Conservation (phyloP, 2,888 invertebrate genomes). For the Agrotis exclamationis region DNA sequence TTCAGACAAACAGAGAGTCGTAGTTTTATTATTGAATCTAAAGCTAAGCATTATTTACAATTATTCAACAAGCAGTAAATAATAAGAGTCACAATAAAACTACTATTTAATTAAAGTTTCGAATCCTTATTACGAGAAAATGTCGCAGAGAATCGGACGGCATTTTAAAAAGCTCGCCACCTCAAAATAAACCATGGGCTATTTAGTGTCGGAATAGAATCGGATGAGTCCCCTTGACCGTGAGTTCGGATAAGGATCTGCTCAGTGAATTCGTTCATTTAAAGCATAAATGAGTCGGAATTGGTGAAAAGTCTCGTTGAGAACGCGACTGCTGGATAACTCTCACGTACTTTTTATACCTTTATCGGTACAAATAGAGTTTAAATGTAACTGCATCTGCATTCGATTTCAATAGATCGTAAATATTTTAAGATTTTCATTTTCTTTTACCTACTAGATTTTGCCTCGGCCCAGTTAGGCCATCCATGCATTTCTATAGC, state of each 20-base stretch:
- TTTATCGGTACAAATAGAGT: conserved; percentile 9
- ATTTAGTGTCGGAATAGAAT: conserved; percentile 85
- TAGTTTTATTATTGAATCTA: not conserved
- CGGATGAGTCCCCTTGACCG: conserved; percentile 83
- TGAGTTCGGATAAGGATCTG: conserved; percentile 84
- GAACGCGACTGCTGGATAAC: conserved; percentile 58
- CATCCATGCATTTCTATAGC: no score
- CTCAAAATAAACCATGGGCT: conserved; percentile 85
- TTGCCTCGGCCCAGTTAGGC: no score
- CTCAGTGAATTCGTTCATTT: conserved; percentile 82
- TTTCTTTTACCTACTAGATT: no score
- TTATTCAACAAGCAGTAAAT: not conserved
- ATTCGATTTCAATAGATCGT: not conserved
- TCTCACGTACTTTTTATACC: conserved; percentile 36
- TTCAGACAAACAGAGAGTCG: not conserved
- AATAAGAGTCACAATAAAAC: not conserved
- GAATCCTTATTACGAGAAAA: conserved; percentile 50
- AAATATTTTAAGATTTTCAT: not conserved
- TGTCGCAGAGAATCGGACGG: conserved; percentile 61
- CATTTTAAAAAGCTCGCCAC: conserved; percentile 79
- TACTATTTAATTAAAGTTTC: conserved; percentile 31
- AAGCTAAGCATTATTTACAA: not conserved
- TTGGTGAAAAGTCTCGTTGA: conserved; percentile 73
- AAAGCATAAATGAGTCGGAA: conserved; percentile 80
- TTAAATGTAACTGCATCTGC: conserved; percentile 1